Evolutionary conservation across 2,113 vertebrate species (phyloP), one percentile per base, ranked within the genome.

Genomic region (Loxodonta africana): DNA sequence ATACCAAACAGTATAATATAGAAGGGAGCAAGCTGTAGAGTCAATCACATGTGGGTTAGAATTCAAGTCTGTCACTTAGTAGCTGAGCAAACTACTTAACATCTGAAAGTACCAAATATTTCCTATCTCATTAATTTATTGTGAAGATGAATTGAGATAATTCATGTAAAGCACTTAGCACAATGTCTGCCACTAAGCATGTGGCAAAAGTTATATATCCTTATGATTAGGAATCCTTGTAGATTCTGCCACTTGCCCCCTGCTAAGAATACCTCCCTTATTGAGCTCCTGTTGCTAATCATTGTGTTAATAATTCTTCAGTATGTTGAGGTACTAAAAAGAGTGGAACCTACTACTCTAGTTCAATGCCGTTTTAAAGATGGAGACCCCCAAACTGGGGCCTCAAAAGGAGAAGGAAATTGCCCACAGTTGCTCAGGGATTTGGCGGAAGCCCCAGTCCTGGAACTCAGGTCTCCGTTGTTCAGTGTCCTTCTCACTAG

Each of bases 131-230:
- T 77, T 87, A 92, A 90, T 88, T 91, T 63, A 88, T 33, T 53
- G 30, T 28, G 11, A 91, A 76, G 41, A 88, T 88, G 26, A 94
- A 96, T 63, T 80, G 41, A 85, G 20, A 67, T 48, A 76, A 77
- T 92, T 97, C 14, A 73, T 63, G 25, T 67, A 92, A 97, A 94
- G 37, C 74, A 90, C 25, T 62, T 44, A 85, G 30, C 46, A 65
- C 20, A 60, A 9, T 88, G 17, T 48, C 69, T 89, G 48, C 44
- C 41, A 46, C 25, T 76, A 65, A 83, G 46, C 17, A 30, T 8
- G 23, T 88, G 53, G n/a, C 83, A 82, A 78, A 81, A 57, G 33
- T 23, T 82, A 95, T 28, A 53, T 63, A 84, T 28, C 44, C 90
- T 88, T 88, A 88, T 53, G 57, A 62, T 62, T 41, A 73, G 15